phyloP scores from a whole-genome alignment of 2,888 invertebrate genomes.

The Brachylomia viminalis region DNA sequence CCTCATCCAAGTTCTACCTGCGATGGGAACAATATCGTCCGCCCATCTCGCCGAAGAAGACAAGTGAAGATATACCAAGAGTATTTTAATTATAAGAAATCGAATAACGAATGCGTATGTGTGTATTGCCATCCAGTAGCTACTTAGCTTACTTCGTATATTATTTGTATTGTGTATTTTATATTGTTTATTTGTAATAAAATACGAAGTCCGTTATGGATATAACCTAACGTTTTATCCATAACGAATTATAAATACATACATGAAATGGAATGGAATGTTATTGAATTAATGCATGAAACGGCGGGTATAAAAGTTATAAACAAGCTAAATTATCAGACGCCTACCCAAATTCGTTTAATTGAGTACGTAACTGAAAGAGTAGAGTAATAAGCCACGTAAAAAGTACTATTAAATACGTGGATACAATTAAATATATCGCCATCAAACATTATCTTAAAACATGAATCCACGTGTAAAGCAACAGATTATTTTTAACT shows the following conservation, averaged over 20 bases:
- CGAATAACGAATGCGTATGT: too few species aligned
- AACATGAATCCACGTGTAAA: conserved; percentile 26
- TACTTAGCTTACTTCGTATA: too few species aligned
- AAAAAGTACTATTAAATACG: conserved; percentile 6
- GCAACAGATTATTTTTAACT: conserved; percentile 27
- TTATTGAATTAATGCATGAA: background rate
- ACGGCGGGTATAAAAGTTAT: background rate
- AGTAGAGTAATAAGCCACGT: background rate
- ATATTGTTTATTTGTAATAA: too few species aligned
- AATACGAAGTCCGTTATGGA: too few species aligned
- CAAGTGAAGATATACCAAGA: background rate
- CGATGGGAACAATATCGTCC: too few species aligned
- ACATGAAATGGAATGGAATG: too few species aligned
- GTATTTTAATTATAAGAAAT: background rate
- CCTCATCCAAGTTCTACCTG: too few species aligned
- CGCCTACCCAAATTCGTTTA: background rate
- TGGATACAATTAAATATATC: background rate
- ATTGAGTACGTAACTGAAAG: background rate
- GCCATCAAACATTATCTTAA: conserved; percentile 34
- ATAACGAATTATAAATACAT: too few species aligned
- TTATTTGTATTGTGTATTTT: too few species aligned
- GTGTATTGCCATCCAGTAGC: too few species aligned
- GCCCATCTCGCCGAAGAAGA: too few species aligned
- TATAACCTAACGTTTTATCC: too few species aligned
- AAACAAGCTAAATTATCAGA: conserved; percentile 15